phyloP scores from a whole-genome alignment of 2,888 invertebrate species.

The Brachypalpus laphriformis region DNA sequence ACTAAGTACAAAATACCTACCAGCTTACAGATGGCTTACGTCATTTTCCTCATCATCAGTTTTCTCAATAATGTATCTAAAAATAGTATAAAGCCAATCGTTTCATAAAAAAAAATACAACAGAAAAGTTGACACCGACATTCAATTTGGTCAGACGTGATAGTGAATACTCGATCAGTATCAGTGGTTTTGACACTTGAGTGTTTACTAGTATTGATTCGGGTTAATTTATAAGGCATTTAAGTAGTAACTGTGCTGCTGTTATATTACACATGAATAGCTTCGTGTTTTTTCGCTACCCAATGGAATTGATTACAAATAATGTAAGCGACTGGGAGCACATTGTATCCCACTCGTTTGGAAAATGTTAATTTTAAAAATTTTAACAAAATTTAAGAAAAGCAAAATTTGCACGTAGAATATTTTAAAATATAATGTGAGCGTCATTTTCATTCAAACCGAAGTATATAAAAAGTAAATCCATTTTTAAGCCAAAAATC shows the following conservation, averaged over 20 bases:
- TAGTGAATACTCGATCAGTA: constrained; percentile 43
- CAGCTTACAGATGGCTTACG: constrained; percentile 23
- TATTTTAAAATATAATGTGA: too few relatives aligned
- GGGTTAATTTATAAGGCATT: constrained; percentile 26
- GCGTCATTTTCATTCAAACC: too few relatives aligned
- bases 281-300: background rate
- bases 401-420: too few relatives aligned
- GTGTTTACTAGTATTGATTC: background rate
- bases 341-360: background rate
- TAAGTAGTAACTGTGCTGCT: constrained; percentile 10
- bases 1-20: background rate
- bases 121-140: constrained; percentile 34
- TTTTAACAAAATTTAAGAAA: too few relatives aligned
- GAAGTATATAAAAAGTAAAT: too few relatives aligned
- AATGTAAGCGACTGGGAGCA: background rate
- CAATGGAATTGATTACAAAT: background rate
- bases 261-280: constrained; percentile 12
- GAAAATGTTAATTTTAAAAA: too few relatives aligned
- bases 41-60: constrained; percentile 38
- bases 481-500: too few relatives aligned
- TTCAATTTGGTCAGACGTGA: constrained; percentile 53
- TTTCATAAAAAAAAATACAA: constrained; percentile 4
- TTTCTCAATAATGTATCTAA: constrained; percentile 28
- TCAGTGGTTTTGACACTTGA: constrained; percentile 43
- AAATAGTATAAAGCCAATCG: constrained; percentile 33